Evolutionary conservation across 2,113 vertebrate species (phyloP), one percentile per base, ranked within the genome.

Genomic region (Lutjanus erythropterus): DNA sequence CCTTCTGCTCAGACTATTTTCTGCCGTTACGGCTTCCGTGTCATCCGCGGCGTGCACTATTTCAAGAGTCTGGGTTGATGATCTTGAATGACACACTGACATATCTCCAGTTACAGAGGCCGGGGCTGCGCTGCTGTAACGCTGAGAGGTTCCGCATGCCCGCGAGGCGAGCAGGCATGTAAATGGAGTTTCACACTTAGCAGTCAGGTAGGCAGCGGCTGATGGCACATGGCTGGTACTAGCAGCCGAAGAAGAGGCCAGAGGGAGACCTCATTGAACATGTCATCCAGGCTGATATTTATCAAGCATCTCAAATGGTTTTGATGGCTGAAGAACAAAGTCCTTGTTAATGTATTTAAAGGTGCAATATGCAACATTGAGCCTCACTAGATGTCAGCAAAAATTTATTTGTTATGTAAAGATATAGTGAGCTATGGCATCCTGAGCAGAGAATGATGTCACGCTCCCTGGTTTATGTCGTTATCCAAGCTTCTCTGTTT

Each of bases 101-200:
- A 94, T 90, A 90, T 94, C 89, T 94, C 90, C 80, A 56, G 90
- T 95, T 95, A 92, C 93, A 89, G 77, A 69, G 85, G 82, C 86
- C 70, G 67, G 44, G 44, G 47, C 83, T 37, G 41, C 4, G 41
- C 77, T 62, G 64, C 71, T 71, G 59, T 37, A 77, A 72, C n/a
- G 4, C 78, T 14, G 25, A 69, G 52, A 75, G 74, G 50, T 49
- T 59, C 46, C 21, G 74, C 71, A 75, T 67, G 83, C 55, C 67
- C n/a, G 29, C 74, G 68, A 64, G 70, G 55, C 55, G 29, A 50
- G 27, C 37, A 75, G 79, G 75, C 71, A 81, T 88, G 72, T 80
- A 77, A 86, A 85, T 87, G 62, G 23, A 65, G 80, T 79, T 89
- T 92, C 81, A 83, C 78, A 80, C 68, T 78, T 83, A 71, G 56